Conservation (phyloP, 1,140 invertebrate species). For the Archivesica marissinica region DNA sequence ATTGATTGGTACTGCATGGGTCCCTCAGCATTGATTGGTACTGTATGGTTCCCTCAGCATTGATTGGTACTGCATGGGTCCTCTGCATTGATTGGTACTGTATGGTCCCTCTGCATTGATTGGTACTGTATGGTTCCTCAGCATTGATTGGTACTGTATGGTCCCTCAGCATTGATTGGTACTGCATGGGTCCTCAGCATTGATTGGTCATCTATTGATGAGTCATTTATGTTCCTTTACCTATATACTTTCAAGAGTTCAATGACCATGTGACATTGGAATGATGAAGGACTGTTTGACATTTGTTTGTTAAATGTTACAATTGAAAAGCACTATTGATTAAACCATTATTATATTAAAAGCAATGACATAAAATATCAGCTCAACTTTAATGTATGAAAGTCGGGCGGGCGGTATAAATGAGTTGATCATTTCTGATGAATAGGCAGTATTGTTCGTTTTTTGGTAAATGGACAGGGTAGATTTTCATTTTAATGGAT, state of each 20-base stretch:
- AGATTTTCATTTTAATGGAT: slow-evolving; percentile 6
- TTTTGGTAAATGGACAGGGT: not conserved
- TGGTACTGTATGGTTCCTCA: too few relatives aligned
- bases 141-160: too few relatives aligned
- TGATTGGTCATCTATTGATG: too few relatives aligned
- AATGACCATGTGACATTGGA: not conserved
- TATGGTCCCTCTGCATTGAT: too few relatives aligned
- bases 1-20: too few relatives aligned
- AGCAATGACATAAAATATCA: slow-evolving; percentile 11
- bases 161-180: too few relatives aligned
- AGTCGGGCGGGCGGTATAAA: not conserved
- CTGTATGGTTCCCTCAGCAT: too few relatives aligned
- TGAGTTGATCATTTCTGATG: not conserved
- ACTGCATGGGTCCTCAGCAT: too few relatives aligned
- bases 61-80: too few relatives aligned
- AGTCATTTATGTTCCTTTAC: too few relatives aligned
- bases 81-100: too few relatives aligned
- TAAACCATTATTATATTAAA: not conserved
- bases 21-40: too few relatives aligned
- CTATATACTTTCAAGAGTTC: not conserved
- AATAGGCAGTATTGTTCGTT: not conserved
- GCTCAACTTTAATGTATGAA: slow-evolving; percentile 2
- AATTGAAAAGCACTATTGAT: slow-evolving; percentile 14
- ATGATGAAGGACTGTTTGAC: slow-evolving; percentile 21
- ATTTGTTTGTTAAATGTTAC: not conserved